These are phyloP conservation scores for Caretta caretta DNA, from an alignment of 2,113 vertebrate genomes.

Conservation along the genomic window DNA sequence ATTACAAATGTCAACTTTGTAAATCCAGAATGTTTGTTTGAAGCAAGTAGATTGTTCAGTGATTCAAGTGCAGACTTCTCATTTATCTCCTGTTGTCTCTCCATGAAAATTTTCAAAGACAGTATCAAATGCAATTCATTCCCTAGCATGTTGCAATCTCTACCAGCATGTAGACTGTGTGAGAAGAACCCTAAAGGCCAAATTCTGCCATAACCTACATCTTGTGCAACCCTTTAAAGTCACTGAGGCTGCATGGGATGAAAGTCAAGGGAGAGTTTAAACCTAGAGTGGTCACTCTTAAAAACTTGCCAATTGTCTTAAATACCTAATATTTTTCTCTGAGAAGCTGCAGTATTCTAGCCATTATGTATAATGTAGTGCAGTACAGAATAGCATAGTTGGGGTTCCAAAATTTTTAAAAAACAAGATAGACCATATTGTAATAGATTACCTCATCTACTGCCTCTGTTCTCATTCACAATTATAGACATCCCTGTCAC, in stretches of 20 bases:
- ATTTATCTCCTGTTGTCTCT: not conserved
- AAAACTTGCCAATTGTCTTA: not conserved
- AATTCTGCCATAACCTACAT: not conserved
- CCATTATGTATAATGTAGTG: not conserved
- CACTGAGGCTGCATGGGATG: not conserved
- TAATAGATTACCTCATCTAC: not conserved
- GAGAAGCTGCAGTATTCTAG: not conserved
- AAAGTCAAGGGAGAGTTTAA: not conserved
- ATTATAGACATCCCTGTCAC: not conserved
- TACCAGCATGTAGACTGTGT: not conserved
- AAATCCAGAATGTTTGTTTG: not conserved
- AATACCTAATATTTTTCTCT: not conserved
- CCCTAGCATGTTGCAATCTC: not conserved
- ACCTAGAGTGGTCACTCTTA: not conserved
- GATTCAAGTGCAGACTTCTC: rapidly evolving
- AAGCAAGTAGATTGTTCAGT: not conserved
- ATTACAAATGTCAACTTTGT: not conserved
- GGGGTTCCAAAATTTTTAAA: not conserved
- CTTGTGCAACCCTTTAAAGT: not conserved
- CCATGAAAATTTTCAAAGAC: not conserved
- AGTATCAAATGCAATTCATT: not conserved
- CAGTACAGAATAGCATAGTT: not conserved
- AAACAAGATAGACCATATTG: not conserved
- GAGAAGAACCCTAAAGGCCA: not conserved
- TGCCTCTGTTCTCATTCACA: not conserved